Percentiles rank a stretch among this genome's conserved stretches.
Conservation (phyloP, 2,113 vertebrate species). For the Solea solea region DNA sequence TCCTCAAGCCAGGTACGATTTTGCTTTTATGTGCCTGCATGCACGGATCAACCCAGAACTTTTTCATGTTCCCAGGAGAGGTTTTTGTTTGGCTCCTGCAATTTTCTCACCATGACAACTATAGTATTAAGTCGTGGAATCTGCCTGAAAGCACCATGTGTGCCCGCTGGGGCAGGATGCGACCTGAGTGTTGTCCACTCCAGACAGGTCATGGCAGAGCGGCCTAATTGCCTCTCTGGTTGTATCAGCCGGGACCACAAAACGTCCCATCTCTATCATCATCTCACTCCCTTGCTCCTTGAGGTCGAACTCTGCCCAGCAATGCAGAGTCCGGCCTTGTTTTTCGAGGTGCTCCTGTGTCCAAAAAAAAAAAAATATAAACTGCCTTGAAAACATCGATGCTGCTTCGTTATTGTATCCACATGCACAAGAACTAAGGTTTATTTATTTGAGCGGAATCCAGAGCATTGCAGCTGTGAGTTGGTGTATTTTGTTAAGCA, state of each 20-base stretch:
- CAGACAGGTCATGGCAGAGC: constrained; percentile 71
- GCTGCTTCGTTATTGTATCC: not conserved
- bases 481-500: constrained; percentile 10
- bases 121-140: constrained; percentile 47
- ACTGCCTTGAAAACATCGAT: constrained; percentile 12
- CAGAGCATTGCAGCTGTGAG: not conserved
- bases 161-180: constrained; percentile 47
- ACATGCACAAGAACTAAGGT: no score
- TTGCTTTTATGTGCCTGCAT: constrained; percentile 41
- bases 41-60: constrained; percentile 55
- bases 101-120: constrained; percentile 23
- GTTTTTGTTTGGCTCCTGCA: not conserved
- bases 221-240: constrained; percentile 77
- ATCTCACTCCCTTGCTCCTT: constrained; percentile 45
- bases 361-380: constrained; percentile 43
- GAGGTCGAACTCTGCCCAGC: constrained; percentile 42
- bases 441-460: not conserved
- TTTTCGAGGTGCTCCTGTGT: constrained; percentile 16
- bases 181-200: constrained; percentile 46
- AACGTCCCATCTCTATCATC: constrained; percentile 60
- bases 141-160: constrained; percentile 35
- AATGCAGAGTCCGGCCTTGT: constrained; percentile 23
- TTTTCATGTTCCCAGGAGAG: constrained; percentile 50
- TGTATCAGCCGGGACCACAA: constrained; percentile 56
- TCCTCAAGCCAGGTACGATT: constrained; percentile 61